Percentiles rank a stretch among this genome's conserved stretches.
Evolutionary conservation across 2,797 vertebrate species (phyloP).

Genomic region (Antrozous pallidus): DNA sequence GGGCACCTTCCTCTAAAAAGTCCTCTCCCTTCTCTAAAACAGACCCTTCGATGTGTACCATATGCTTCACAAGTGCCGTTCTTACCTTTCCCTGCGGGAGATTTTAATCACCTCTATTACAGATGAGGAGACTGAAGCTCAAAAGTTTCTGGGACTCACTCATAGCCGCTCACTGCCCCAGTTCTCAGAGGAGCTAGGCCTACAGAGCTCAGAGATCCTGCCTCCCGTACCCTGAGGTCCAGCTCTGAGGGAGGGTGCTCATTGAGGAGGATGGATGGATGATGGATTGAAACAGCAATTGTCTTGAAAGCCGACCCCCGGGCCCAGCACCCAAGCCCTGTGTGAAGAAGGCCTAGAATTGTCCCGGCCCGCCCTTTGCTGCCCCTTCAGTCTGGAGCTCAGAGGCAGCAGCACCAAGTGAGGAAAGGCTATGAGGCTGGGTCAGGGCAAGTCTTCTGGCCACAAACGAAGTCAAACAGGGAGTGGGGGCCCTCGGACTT

Average conservation of each 20-base stretch:
- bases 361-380: not conserved
- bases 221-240: not conserved
- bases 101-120: slow-evolving; percentile 5
- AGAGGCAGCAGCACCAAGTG: not conserved
- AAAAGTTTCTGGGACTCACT: not conserved
- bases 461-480: not conserved
- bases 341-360: not conserved
- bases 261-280: not conserved
- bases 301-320: not conserved
- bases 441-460: not conserved
- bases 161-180: not conserved
- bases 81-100: slow-evolving; percentile 37
- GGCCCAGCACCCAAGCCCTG: not conserved
- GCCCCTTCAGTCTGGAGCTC: not conserved
- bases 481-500: not conserved
- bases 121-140: slow-evolving; percentile 21
- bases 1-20: not conserved
- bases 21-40: not conserved
- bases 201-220: not conserved
- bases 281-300: not conserved
- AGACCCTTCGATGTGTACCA: not conserved
- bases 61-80: not conserved
- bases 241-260: not conserved
- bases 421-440: not conserved
- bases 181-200: not conserved